A percentile compares a stretch with the other conserved stretches of the same genome.
Conservation (phyloP, 1,140 invertebrate genomes). For the Drosophila erecta region DNA sequence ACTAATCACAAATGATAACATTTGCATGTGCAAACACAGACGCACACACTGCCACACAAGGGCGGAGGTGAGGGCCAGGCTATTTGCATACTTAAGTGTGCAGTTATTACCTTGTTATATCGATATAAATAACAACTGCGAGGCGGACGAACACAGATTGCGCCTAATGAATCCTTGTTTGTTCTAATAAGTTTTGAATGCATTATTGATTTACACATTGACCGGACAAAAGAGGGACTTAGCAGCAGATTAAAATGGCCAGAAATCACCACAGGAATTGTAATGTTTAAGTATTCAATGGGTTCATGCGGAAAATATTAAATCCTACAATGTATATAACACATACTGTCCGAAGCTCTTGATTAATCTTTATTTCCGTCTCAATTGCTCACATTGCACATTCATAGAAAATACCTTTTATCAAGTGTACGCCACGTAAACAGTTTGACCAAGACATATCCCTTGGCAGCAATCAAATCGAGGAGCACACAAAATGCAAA, state of each 20-base stretch:
- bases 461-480: slow-evolving; percentile 24
- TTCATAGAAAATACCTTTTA: not conserved
- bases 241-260: slow-evolving; percentile 29
- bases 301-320: not conserved
- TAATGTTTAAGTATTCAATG: slow-evolving; percentile 26
- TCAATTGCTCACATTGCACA: not conserved
- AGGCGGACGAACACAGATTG: slow-evolving; percentile 37
- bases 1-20: slow-evolving; percentile 83
- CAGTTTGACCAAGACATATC: slow-evolving; percentile 14
- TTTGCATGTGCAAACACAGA: slow-evolving; percentile 68
- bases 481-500: slow-evolving; percentile 38
- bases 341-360: not conserved
- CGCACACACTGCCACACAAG: not conserved
- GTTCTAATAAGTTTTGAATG: slow-evolving; percentile 71
- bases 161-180: slow-evolving; percentile 75
- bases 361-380: slow-evolving; percentile 18
- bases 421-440: slow-evolving; percentile 32
- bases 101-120: slow-evolving; percentile 83
- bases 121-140: slow-evolving; percentile 76
- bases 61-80: slow-evolving; percentile 10
- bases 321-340: not conserved
- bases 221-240: slow-evolving; percentile 26
- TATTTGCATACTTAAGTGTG: slow-evolving; percentile 83
- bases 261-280: slow-evolving; percentile 31
- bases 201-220: slow-evolving; percentile 63